Evolutionary conservation across 1,140 invertebrate species (phyloP).

Genomic region (Microvelia longipes): DNA sequence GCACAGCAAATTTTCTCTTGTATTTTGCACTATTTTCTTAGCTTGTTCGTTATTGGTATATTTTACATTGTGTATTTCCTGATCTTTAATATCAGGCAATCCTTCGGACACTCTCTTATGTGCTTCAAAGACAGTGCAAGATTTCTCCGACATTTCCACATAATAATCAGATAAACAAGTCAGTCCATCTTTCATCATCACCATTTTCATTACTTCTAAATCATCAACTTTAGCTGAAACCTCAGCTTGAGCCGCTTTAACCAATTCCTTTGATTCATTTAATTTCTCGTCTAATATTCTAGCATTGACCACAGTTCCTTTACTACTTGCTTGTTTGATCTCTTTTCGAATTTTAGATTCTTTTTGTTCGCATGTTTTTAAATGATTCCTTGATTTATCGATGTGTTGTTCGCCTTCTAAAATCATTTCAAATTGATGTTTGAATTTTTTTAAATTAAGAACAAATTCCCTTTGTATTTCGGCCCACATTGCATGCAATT

Average conservation of each 20-base stretch:
- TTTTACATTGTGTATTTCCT: constrained; percentile 30
- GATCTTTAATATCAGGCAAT: constrained; percentile 35
- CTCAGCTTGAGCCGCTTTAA: constrained; percentile 36
- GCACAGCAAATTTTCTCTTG: constrained; percentile 6
- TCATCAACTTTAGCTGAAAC: constrained; percentile 35
- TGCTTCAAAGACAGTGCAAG: constrained; percentile 35
- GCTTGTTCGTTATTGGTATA: constrained; percentile 20
- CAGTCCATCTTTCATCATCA: constrained; percentile 36
- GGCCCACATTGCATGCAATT: constrained; percentile 35
- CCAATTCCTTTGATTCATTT: constrained; percentile 33
- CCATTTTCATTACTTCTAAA: constrained; percentile 40
- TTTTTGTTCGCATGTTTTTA: constrained; percentile 31
- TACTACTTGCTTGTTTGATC: constrained; percentile 34
- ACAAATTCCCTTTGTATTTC: constrained; percentile 38
- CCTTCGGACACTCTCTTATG: constrained; percentile 33
- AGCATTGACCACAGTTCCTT: constrained; percentile 30
- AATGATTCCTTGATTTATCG: constrained; percentile 31
- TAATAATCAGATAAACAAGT: constrained; percentile 36
- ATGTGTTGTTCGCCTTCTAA: constrained; percentile 37
- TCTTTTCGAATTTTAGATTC: constrained; percentile 35
- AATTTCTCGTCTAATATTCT: constrained; percentile 33
- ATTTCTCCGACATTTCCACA: constrained; percentile 33
- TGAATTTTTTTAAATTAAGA: constrained; percentile 34
- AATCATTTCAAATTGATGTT: constrained; percentile 36
- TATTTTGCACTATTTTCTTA: constrained; percentile 1